Conservation (phyloP, 1,140 invertebrate species). For the Uloborus diversus region DNA sequence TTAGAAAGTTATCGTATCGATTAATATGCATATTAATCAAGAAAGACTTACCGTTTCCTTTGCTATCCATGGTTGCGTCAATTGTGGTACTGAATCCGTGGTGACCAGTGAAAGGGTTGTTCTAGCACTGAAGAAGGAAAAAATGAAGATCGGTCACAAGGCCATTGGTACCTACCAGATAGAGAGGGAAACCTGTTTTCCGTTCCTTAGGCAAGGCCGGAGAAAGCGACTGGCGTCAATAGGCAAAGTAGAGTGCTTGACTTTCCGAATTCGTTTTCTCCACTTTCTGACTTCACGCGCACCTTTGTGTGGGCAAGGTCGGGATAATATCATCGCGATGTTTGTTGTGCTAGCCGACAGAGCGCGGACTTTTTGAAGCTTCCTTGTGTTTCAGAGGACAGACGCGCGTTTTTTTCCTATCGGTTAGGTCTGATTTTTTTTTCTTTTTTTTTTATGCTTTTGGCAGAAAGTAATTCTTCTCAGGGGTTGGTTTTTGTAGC, state of each 20-base stretch:
- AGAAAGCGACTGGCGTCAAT: constrained; percentile 7
- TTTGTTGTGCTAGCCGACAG: too few species aligned
- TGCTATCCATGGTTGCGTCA: constrained; percentile 1
- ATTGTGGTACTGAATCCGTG: not conserved
- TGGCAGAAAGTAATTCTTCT: too few species aligned
- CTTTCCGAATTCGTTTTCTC: not conserved
- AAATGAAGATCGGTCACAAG: constrained; percentile 29
- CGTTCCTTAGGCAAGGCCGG: constrained; percentile 15
- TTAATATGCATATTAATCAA: not conserved
- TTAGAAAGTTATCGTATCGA: too few species aligned
- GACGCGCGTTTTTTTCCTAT: too few species aligned
- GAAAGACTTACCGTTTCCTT: constrained; percentile 9
- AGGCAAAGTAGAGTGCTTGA: constrained; percentile 1
- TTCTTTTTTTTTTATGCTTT: too few species aligned
- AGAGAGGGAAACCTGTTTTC: constrained; percentile 20
- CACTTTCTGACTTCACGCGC: not conserved
- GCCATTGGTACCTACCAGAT: constrained; percentile 9
- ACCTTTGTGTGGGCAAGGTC: not conserved
- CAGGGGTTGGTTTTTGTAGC: too few species aligned
- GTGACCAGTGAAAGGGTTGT: constrained; percentile 11
- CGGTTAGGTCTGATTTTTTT: too few species aligned
- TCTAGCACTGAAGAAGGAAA: constrained; percentile 8
- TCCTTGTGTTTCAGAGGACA: not conserved
- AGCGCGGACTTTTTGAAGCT: not conserved
- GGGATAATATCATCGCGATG: not conserved